These are phyloP conservation scores for Gobius niger DNA, from an alignment of 2,113 vertebrate genomes.

Conservation along the genomic window DNA sequence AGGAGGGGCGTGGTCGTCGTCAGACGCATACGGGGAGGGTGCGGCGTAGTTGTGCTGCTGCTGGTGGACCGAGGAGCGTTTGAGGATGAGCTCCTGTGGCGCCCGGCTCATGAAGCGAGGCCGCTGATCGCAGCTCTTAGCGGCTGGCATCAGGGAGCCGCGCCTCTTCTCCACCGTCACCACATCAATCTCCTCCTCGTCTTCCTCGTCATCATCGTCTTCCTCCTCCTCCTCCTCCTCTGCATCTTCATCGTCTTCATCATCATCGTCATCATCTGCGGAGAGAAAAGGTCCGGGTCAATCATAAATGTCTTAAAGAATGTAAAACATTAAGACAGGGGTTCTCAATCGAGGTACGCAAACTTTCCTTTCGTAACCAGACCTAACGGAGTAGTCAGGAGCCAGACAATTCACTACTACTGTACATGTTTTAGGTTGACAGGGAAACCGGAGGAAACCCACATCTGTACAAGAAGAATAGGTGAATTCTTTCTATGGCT, in stretches of 20 bases:
- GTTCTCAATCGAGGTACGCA: too few relatives aligned
- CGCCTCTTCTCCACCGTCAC: slow-evolving; percentile 93
- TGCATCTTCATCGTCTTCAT: slow-evolving; percentile 42
- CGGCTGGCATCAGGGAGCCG: slow-evolving; percentile 68
- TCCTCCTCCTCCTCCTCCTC: slow-evolving; percentile 86
- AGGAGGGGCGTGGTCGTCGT: slow-evolving; percentile 81
- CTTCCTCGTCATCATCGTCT: slow-evolving; percentile 86
- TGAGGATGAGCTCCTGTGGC: slow-evolving; percentile 87
- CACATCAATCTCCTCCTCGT: slow-evolving; percentile 95
- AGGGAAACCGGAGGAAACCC: too few relatives aligned
- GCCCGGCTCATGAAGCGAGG: slow-evolving; percentile 73
- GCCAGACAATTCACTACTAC: too few relatives aligned
- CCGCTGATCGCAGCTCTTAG: slow-evolving; percentile 66
- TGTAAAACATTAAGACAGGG: too few relatives aligned
- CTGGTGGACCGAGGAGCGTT: slow-evolving; percentile 92
- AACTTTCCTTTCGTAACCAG: too few relatives aligned
- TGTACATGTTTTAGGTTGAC: too few relatives aligned
- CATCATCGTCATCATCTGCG: slow-evolving; percentile 76
- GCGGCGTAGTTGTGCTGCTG: slow-evolving; percentile 99
- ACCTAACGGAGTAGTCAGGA: too few relatives aligned
- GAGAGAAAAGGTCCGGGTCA: slow-evolving; percentile 31
- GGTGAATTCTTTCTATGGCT: too few relatives aligned
- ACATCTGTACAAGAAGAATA: too few relatives aligned
- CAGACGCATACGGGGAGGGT: slow-evolving; percentile 88
- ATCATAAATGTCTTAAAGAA: neutral